Conservation (phyloP, 92 coral and sea anemone species). For the Scolanthus callimorphus region DNA sequence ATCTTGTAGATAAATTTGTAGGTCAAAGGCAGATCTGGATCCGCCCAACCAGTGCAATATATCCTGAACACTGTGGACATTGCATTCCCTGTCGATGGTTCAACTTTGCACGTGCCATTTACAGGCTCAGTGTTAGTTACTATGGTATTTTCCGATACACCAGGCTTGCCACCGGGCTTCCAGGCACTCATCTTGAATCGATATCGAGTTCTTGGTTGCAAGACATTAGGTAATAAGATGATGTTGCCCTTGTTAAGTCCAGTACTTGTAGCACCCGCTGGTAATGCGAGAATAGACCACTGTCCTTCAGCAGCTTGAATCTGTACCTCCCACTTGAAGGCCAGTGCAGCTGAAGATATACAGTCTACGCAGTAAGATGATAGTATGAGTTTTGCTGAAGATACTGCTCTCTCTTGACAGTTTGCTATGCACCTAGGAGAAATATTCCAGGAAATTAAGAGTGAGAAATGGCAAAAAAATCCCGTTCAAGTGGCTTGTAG, state of each 20-base stretch:
- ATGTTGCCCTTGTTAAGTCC: slow-evolving; percentile 11
- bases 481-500: too few relatives aligned
- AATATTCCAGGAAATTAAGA: too few relatives aligned
- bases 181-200: slow-evolving; percentile 7
- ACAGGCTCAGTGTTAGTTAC: slow-evolving; percentile 41
- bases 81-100: slow-evolving; percentile 46
- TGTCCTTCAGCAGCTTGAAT: background rate
- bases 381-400: slow-evolving; percentile 9
- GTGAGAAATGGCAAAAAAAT: too few relatives aligned
- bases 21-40: slow-evolving; percentile 49
- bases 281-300: slow-evolving; percentile 4
- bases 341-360: background rate
- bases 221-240: slow-evolving; percentile 5
- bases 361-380: slow-evolving; percentile 19
- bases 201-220: slow-evolving; percentile 2
- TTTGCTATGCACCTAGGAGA: slow-evolving; percentile 10
- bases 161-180: slow-evolving; percentile 31
- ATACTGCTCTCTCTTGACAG: slow-evolving; percentile 6
- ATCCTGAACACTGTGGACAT: slow-evolving; percentile 50
- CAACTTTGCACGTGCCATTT: slow-evolving; percentile 44
- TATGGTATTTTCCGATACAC: background rate
- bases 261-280: slow-evolving; percentile 7
- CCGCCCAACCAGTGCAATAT: slow-evolving; percentile 62
- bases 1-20: slow-evolving; percentile 51
- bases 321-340: slow-evolving; percentile 10